phyloP scores from a whole-genome alignment of 2,888 invertebrate species.

The Sinopyrophorus schimmeli region DNA sequence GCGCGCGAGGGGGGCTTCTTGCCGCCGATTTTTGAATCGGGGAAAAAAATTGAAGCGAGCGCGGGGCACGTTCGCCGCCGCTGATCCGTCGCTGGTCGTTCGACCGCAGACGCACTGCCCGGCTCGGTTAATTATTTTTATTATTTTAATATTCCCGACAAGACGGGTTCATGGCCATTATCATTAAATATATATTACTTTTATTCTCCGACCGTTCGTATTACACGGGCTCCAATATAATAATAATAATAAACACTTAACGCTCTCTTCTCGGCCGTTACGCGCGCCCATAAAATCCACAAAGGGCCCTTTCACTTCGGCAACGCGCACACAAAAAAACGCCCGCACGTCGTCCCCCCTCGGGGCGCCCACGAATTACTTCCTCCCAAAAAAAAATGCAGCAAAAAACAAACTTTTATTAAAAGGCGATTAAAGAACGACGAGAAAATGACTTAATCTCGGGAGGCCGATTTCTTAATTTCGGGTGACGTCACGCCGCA shows the following conservation, averaged over 20 bases:
- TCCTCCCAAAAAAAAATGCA: conserved; percentile 8
- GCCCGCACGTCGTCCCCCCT: conserved; percentile 11
- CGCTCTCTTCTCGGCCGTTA: conserved; percentile 27
- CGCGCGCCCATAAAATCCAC: no score
- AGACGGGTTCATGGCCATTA: conserved; percentile 57
- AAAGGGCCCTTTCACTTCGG: no score
- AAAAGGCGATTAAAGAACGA: conserved; percentile 4
- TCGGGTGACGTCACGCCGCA: no score
- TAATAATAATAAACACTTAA: conserved; percentile 46
- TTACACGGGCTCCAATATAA: conserved; percentile 55
- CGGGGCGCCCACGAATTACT: no score
- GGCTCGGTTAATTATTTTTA: conserved; percentile 53
- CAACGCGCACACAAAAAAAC: no score
- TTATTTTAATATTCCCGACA: conserved; percentile 55
- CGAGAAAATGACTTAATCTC: no score
- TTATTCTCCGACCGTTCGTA: conserved; percentile 53
- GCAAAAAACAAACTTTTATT: not conserved
- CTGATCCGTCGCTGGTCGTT: conserved; percentile 32
- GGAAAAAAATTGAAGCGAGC: not conserved
- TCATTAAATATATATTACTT: conserved; percentile 58
- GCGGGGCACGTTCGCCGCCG: conserved; percentile 30
- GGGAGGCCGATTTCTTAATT: no score
- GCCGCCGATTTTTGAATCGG: not conserved
- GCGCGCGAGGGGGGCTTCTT: no score
- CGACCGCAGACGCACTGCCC: conserved; percentile 41